Evolutionary conservation across 2,888 invertebrate genomes (phyloP), one percentile per base, ranked within the genome.

Genomic region (Rhamphomyia laevipes): DNA sequence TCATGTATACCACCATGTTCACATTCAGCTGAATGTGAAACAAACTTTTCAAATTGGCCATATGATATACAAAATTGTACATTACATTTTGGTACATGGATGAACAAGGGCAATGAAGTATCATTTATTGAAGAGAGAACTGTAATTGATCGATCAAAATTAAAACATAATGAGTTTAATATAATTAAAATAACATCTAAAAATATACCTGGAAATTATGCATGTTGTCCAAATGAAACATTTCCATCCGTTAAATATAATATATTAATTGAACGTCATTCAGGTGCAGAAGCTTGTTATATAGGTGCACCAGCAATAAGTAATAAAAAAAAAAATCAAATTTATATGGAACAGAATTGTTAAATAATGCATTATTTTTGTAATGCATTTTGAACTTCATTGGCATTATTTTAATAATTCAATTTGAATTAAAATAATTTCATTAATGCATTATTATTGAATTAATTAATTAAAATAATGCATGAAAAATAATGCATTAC

Each of bases 51-150:
- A 4, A 71, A 72, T 45, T 84, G 81, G 79, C 84, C 84, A 0
- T 82, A 77, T 57, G 84, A 84, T 59, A 61, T 61, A 13, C 83
- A 84, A 63, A 77, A 76, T 51, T 85, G 85, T 61, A 72, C 74
- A 1, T 55, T 84, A 31, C 73, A 72, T 35, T 75, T 82, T 54
- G 83, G 82, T 12, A 80, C 82, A 0, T 83, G 82, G 83, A 50
- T 57, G n/a, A 51, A 54, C 37, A 51, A 45, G 16, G 55, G 52
- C 23, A 49, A 53, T 13, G 11, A 45, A 2, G 27, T 42, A n/a
- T 13, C 10, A n/a, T 42, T 42, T 42, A 4, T 7, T 15, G 42
- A 42, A 23, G n/a, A 45, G 1, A 35, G 41, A n/a, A 31, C 17
- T 27, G 18, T 31, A 6, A 42, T 53, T 11, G 47, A 52, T 7